phyloP scores from a whole-genome alignment of 2,113 vertebrate species.

The Polypterus senegalus region DNA sequence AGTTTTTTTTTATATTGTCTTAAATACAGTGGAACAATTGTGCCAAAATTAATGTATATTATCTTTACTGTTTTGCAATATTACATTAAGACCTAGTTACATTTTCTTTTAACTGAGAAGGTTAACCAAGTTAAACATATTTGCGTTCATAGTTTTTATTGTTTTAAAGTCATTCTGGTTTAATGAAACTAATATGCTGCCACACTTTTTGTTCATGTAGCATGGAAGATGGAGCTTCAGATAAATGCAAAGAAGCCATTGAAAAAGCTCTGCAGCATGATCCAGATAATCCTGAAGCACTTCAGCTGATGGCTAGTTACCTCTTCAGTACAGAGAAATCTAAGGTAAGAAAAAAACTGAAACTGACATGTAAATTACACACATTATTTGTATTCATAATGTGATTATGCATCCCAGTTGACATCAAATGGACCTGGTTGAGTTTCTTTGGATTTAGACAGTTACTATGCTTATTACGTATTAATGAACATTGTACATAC shows the following conservation, averaged over 20 bases:
- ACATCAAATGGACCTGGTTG: no score
- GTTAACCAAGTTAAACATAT: background rate
- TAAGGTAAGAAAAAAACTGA: conserved; percentile 35
- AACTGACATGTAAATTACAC: background rate
- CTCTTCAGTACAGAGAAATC: conserved; percentile 58
- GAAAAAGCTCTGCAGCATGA: conserved; percentile 51
- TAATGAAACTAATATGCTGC: no score
- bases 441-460: no score
- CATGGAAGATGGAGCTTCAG: conserved; percentile 56
- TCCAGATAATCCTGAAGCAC: conserved; percentile 52
- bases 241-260: conserved; percentile 53
- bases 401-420: no score
- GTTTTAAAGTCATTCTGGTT: background rate
- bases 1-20: no score
- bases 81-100: no score
- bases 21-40: no score
- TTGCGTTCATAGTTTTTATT: background rate
- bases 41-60: no score
- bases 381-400: background rate
- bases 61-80: no score
- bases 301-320: conserved; percentile 70
- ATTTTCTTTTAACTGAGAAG: background rate
- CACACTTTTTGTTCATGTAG: conserved; percentile 25
- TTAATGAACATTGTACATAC: no score
- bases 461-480: no score